Base-by-base conservation (phyloP, 2,797 vertebrate species). In the Enteromius treurensis region DNA sequence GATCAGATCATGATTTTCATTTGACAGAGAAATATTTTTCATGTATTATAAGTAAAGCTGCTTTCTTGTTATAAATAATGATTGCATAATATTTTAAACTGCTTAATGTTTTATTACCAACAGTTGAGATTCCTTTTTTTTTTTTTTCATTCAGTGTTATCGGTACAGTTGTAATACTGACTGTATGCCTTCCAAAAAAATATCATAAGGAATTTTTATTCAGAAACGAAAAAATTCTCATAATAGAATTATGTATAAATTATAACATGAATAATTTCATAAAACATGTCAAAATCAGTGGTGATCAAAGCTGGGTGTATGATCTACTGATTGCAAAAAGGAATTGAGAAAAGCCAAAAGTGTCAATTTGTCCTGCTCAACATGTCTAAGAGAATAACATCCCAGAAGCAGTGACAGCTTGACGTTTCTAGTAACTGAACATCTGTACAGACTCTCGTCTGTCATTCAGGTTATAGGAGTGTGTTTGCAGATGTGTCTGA, bases 401-500 rank as follows among this genome's bases (percentile, higher is more conserved):
- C 45, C 76, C 58, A 58, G 53, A 58, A 77, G 8, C 15, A 21
- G 45, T 65, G 76, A 79, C 29, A 51, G 49, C 7, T 62, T 29
- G 80, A 42, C 3, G 32, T 69, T 77, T 70, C 47, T 64, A 83
- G 60, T 55, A 40, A 69, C 49, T 51, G 60, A 83, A 79, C 86
- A 87, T 42, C 84, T 81, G 75, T 42, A 32, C 75, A 37, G 45
- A 34, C 40, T 71, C 70, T 65, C 51, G 14, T 32, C 69, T 81
- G 81, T 77, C 84, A 79, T 21, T 81, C 45, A 75, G 69, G 70
- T 58, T 37, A 60, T 29, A 82, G 32, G 34, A 79, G 80, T 81
- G 21, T 42, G 69, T 70, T 76, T 81, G 76, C 13, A 42, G 76
- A 81, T 69, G 74, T 74, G 26, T 64, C 34, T 83, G 15, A 70